These are phyloP conservation scores for Oscheius sp. DNA, from an alignment of 1,140 invertebrate species.

Conservation along the genomic window DNA sequence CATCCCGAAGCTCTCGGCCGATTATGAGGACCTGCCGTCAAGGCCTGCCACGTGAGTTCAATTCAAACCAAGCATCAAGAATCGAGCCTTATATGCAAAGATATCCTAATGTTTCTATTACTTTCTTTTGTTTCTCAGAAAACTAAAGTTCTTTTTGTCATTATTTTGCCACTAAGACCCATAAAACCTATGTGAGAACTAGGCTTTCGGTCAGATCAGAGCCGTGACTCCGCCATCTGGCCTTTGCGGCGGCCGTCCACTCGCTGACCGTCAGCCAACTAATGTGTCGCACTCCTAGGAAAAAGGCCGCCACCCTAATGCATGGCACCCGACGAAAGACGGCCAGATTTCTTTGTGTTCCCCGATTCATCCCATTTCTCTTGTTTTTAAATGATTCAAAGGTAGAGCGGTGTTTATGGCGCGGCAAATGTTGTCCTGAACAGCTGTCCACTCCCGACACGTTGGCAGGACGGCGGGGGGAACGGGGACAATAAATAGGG, in stretches of 20 bases:
- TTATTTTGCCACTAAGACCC: not conserved
- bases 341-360: not conserved
- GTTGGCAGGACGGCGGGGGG: too few relatives aligned
- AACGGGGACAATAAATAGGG: too few relatives aligned
- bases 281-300: slow-evolving; percentile 3
- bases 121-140: not conserved
- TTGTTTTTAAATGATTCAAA: not conserved
- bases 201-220: not conserved
- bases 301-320: slow-evolving; percentile 1
- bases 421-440: too few relatives aligned
- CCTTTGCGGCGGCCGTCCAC: not conserved
- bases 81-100: too few relatives aligned
- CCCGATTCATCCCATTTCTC: not conserved
- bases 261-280: not conserved
- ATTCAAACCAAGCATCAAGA: too few relatives aligned
- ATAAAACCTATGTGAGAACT: not conserved
- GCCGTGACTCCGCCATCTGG: not conserved
- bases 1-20: not conserved
- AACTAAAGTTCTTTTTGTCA: not conserved
- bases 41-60: slow-evolving; percentile 2
- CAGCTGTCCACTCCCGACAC: too few relatives aligned
- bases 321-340: not conserved
- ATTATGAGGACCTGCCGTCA: not conserved
- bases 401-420: too few relatives aligned
- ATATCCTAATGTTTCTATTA: too few relatives aligned